Evolutionary conservation across 2,797 vertebrate species (phyloP).

Genomic region (Brotula barbata): DNA sequence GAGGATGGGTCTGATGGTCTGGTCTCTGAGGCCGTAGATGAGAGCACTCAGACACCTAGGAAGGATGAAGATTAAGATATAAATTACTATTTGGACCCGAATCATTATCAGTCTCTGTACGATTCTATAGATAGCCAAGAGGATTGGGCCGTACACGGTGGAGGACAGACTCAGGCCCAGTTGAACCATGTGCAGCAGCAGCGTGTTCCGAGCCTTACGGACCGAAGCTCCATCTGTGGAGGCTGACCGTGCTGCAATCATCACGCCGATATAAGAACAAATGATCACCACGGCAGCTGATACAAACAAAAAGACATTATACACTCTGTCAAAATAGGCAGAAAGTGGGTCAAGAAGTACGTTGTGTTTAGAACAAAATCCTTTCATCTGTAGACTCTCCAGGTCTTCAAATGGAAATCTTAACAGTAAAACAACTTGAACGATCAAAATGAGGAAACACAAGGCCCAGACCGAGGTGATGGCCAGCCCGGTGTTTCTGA

Average conservation of each 20-base stretch:
- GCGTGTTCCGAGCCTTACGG: constrained; percentile 36
- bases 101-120: background rate
- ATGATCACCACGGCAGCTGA: constrained; percentile 16
- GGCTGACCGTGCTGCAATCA: constrained; percentile 35
- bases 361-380: background rate
- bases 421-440: constrained; percentile 22
- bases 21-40: constrained; percentile 63
- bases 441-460: constrained; percentile 30
- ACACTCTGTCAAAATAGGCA: background rate
- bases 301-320: constrained; percentile 16
- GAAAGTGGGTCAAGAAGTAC: background rate
- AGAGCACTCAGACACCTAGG: constrained; percentile 57
- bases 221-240: constrained; percentile 35
- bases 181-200: constrained; percentile 60
- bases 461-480: constrained; percentile 55
- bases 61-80: constrained; percentile 29
- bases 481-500: constrained; percentile 45
- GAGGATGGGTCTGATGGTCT: constrained; percentile 45
- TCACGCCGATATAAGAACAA: constrained; percentile 44
- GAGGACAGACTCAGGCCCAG: constrained; percentile 43
- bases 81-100: no score
- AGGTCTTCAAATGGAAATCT: constrained; percentile 9
- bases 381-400: constrained; percentile 11
- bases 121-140: background rate
- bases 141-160: background rate